These are phyloP conservation scores for Mesoclemmys tuberculata DNA, from an alignment of 2,113 vertebrate genomes.

Conservation along the genomic window DNA sequence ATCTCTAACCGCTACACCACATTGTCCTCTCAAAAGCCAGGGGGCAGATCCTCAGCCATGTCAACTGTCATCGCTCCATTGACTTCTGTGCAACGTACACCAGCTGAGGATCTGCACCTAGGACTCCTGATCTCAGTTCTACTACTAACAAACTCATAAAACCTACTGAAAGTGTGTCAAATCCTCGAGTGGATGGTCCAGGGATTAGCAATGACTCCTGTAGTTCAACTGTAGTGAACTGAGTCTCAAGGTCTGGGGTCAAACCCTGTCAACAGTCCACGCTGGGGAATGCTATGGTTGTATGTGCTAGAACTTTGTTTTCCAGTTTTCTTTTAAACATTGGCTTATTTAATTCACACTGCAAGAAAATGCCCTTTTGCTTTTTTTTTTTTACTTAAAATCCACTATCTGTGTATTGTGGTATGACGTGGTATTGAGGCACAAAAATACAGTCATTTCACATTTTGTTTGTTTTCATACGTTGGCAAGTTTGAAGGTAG, in stretches of 20 bases:
- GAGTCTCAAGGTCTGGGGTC: neutral
- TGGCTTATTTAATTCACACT: neutral
- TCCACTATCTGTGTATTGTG: neutral
- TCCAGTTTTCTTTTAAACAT: no score
- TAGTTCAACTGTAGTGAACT: neutral
- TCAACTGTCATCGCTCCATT: no score
- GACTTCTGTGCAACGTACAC: no score
- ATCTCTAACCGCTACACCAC: no score
- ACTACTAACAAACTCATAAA: neutral
- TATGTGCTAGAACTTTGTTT: neutral
- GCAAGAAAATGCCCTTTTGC: neutral
- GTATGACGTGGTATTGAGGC: neutral
- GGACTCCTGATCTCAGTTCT: no score
- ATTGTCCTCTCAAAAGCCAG: no score
- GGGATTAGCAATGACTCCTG: neutral
- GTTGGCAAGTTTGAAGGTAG: neutral
- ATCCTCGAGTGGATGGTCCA: neutral
- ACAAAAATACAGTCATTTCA: neutral
- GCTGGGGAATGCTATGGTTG: neutral
- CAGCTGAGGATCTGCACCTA: no score
- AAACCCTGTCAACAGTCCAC: neutral
- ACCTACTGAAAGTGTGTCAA: neutral
- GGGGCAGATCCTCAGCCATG: no score
- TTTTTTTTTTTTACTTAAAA: neutral
- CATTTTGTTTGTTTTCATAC: neutral